Evolutionary conservation across 2,797 vertebrate species (phyloP), one percentile per base, ranked within the genome.

Genomic region (Coccyzus lansbergi): DNA sequence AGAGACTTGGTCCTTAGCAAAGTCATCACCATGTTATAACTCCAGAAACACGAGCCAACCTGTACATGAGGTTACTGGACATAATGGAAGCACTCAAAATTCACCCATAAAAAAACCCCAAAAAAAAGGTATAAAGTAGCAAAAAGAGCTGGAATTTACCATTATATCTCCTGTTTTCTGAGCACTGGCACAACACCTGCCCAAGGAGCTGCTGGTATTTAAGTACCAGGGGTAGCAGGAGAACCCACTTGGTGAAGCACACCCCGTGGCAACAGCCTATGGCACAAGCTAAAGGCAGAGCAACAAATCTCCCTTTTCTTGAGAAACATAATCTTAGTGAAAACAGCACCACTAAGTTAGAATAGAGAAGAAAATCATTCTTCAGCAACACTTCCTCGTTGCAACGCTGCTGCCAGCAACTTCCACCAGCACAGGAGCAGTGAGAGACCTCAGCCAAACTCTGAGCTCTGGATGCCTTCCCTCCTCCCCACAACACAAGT

Each of bases 311-410:
- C 49, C 36, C 38, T 89, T 64, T 92, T 88, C 87, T 86, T 49
- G 56, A 84, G 52, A 63, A 31, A 72, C 21, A 20, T 79, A 65
- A 85, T 87, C 94, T 82, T 83, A 84, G 59, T 28, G 46, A 44
- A 26, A 56, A 75, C 89, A 86, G 52, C 92, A 86, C 76, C 40
- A 65, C 59, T 71, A 31, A 26, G 44, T 48, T 65, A 59, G 49
- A 81, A 85, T 4, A 80, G 42, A 90, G 69, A 92, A 80, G 62
- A 76, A 84, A 91, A 85, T 28, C 34, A n/a, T 33, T 90, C 85
- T 69, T 69, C 59, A 85, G 81, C 71, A 91, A 53, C 10, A 19
- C 77, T 63, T 58, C 51, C 64, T 88, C 44, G 18, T 38, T 5
- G 25, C 26, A 19, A 52, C 48, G 52, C 56, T 31, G 29, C 70